Conservation (phyloP, 2,113 vertebrate species). For the Apaloderma vittatum region DNA sequence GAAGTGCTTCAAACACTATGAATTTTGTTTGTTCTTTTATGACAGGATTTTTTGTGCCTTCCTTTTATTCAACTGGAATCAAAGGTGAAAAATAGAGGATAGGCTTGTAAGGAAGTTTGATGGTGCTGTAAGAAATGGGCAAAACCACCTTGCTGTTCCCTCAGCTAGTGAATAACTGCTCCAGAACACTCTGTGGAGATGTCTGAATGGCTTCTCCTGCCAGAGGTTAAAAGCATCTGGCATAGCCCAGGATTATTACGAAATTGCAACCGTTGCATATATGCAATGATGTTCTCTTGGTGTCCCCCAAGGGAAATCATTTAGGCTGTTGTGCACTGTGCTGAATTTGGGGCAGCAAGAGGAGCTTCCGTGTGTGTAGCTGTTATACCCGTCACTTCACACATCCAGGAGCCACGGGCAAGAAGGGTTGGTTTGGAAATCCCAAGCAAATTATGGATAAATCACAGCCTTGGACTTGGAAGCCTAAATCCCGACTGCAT, state of each 20-base stretch:
- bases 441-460: not conserved
- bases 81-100: not conserved
- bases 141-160: not conserved
- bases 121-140: not conserved
- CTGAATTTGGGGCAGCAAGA: not conserved
- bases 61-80: not conserved
- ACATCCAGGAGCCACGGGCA: not conserved
- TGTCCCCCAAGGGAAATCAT: fast-evolving
- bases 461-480: not conserved
- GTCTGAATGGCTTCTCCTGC: not conserved
- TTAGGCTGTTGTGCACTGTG: not conserved
- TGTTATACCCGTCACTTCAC: fast-evolving
- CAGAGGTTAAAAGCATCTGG: not conserved
- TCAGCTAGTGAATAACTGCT: not conserved
- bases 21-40: not conserved
- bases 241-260: not conserved
- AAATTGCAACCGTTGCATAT: not conserved
- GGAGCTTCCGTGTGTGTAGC: not conserved
- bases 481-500: not conserved
- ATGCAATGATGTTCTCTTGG: not conserved
- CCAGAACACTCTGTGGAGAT: not conserved
- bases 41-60: not conserved
- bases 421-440: not conserved
- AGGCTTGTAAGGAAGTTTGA: not conserved
- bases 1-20: not conserved